Evolutionary conservation across 2,888 invertebrate species (phyloP).

Genomic region (Himalopsyche tibetana): DNA sequence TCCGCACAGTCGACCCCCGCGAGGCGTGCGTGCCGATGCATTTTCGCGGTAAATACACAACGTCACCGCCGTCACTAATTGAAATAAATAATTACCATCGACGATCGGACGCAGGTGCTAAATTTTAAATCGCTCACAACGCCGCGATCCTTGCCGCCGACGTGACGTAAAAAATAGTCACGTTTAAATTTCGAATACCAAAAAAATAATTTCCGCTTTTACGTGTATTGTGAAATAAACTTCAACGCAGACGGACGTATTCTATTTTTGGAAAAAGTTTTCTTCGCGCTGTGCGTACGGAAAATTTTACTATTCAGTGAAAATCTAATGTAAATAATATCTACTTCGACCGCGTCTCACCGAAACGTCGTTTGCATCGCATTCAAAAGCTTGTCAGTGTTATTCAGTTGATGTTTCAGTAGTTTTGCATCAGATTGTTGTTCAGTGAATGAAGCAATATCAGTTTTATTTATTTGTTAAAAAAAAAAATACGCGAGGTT

Average conservation of each 20-base stretch:
- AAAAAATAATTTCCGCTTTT: conserved; percentile 2
- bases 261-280: conserved; percentile 38
- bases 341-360: background rate
- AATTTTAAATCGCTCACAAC: conserved; percentile 7
- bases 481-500: conserved; percentile 1
- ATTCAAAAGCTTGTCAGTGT: background rate
- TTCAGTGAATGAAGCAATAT: conserved; percentile 32
- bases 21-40: background rate
- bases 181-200: background rate
- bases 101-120: background rate
- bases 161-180: background rate
- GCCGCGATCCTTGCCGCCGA: background rate
- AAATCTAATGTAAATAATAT: conserved; percentile 14
- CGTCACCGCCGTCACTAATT: conserved; percentile 9
- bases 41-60: conserved; percentile 39
- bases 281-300: conserved; percentile 32
- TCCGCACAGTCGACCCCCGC: conserved; percentile 19
- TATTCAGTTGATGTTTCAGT: background rate
- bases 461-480: conserved; percentile 35
- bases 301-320: conserved; percentile 37
- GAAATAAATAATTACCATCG: conserved; percentile 17
- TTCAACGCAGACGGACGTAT: conserved; percentile 36
- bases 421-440: background rate
- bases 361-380: background rate
- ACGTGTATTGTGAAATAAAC: conserved; percentile 27